Conservation (phyloP, 2,797 vertebrate species). For the Lacerta agilis region DNA sequence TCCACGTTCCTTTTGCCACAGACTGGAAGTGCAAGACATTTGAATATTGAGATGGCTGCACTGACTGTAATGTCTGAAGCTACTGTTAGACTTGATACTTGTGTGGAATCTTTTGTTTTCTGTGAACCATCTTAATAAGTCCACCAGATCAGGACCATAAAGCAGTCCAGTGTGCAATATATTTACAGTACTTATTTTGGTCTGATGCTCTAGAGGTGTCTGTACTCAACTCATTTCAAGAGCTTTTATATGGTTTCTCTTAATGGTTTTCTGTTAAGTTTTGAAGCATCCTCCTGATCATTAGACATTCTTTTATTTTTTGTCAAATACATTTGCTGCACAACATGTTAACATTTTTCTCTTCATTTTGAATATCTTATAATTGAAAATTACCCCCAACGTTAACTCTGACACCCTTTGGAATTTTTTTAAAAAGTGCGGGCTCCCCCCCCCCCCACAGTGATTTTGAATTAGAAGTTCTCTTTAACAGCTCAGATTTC, state of each 20-base stretch:
- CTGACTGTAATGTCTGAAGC: neutral
- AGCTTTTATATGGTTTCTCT: neutral
- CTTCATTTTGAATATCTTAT: neutral
- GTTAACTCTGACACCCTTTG: neutral
- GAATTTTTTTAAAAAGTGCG: neutral
- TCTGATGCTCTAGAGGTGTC: neutral
- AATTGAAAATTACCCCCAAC: neutral
- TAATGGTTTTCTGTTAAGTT: neutral
- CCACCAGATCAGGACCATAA: neutral
- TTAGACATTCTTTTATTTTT: neutral
- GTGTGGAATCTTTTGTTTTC: neutral
- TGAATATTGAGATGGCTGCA: neutral
- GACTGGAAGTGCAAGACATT: no score
- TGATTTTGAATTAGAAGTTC: neutral
- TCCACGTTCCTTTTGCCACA: neutral
- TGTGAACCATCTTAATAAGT: neutral
- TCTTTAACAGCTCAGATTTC: neutral
- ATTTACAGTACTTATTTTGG: neutral
- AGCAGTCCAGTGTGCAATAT: neutral
- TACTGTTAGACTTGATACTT: neutral
- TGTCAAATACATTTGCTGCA: neutral
- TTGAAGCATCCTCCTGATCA: no score
- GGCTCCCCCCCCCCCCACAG: no score
- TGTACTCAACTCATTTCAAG: no score
- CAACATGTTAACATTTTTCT: neutral